Base-by-base conservation (phyloP, 2,797 vertebrate species). In the Iguana delicatissima region DNA sequence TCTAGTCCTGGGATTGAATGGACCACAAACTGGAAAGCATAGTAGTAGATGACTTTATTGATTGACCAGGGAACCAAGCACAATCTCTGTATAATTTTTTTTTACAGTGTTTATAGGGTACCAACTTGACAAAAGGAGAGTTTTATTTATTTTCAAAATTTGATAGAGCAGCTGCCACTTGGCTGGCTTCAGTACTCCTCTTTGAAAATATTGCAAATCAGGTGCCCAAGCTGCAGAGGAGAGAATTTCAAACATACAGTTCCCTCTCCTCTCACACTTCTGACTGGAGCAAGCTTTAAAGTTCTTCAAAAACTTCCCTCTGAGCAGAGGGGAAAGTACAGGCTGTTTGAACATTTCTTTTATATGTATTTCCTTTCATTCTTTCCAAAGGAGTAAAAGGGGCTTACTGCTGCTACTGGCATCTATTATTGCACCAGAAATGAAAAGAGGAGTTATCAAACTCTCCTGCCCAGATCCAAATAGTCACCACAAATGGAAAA, bases 351-450 rank as follows among this genome's bases (percentile, higher is more conserved):
- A 87, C 29, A 55, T 0, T 22, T 42, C 29, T 2, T 83, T 80
- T 59, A 6, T 35, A 77, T 85, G 73, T 87, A 69, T 88, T 94
- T 89, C 87, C 9, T 80, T 32, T 32, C 16, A 9, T 67, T 32
- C 1, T 85, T 82, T 87, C 1, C 16, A 89, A 89, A 0, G 1
- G 3, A 4, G 83, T 92, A 74, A 92, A 84, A 85, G 88, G 38
- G 0, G 3, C 6, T 85, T 74, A 20, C 14, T 89, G 4, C 35
- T 90, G 26, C 69, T 64, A 38, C 0, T 90, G n/a, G 42, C 82
- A 76, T 24, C 4, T 26, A 38, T 46, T 46, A 46, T 46, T 46
- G 42, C 42, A 46, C 42, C 42, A 46, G 42, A 46, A 46, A 46
- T 46, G 42, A 46, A 46, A 46, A 46, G 42, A 46, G 42, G 42